These are phyloP conservation scores for Marmota flaviventris DNA, from an alignment of 2,113 vertebrate species.

Conservation along the genomic window DNA sequence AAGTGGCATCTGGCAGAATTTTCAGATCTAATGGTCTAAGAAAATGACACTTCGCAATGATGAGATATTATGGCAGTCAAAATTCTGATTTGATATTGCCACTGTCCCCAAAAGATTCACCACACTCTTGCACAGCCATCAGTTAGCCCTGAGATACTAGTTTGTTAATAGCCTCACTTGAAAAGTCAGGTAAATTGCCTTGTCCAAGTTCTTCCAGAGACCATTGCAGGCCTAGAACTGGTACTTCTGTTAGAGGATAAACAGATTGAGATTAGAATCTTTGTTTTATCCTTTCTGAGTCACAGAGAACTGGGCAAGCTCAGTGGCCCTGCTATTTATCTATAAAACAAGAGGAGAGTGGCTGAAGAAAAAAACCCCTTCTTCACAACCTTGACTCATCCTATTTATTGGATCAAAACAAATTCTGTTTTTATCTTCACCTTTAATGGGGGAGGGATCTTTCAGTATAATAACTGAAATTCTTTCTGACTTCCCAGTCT, in stretches of 20 bases:
- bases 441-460: neutral
- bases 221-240: neutral
- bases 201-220: neutral
- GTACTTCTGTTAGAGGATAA: neutral
- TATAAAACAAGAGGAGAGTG: neutral
- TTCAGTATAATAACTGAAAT: neutral
- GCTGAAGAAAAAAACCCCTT: neutral
- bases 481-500: neutral
- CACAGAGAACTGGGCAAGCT: neutral
- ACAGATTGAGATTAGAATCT: neutral
- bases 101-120: neutral
- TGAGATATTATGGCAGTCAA: neutral
- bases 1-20: slow-evolving; percentile 62
- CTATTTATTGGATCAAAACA: neutral
- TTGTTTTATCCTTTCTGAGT: neutral
- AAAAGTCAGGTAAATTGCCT: neutral
- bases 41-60: slow-evolving; percentile 57
- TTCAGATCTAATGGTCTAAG: slow-evolving; percentile 40
- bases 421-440: neutral
- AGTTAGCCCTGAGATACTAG: neutral
- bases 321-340: neutral
- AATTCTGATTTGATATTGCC: neutral
- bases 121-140: neutral
- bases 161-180: neutral
- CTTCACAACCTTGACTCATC: neutral